Evolutionary conservation across 1,140 invertebrate species (phyloP).

Genomic region (Leptinotarsa texana): DNA sequence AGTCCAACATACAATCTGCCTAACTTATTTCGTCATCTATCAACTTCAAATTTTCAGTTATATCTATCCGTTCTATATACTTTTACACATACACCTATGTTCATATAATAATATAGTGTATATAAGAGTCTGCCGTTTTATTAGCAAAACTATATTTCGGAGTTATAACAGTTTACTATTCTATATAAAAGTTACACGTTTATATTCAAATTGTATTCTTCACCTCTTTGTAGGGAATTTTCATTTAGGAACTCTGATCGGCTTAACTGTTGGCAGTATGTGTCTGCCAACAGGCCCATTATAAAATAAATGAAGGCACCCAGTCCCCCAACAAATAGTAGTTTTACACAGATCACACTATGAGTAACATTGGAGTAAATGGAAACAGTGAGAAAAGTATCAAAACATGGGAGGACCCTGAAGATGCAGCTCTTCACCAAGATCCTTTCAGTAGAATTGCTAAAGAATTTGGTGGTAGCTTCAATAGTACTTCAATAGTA

Average conservation of each 20-base stretch:
- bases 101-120: conserved; percentile 28
- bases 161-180: conserved; percentile 49
- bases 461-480: too few relatives aligned
- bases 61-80: conserved; percentile 45
- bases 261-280: conserved; percentile 33
- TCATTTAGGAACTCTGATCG: conserved; percentile 54
- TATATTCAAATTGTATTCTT: conserved; percentile 45
- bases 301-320: conserved; percentile 50
- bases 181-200: conserved; percentile 53
- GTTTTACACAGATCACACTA: conserved; percentile 30
- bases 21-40: not conserved
- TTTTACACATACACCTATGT: conserved; percentile 49
- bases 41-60: conserved; percentile 38
- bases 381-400: too few relatives aligned
- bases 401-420: too few relatives aligned
- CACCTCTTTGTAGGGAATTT: conserved; percentile 47
- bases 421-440: too few relatives aligned
- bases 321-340: conserved; percentile 54
- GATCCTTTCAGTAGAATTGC: too few relatives aligned
- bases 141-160: conserved; percentile 53
- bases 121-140: conserved; percentile 45
- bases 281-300: conserved; percentile 9
- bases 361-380: too few relatives aligned
- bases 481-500: too few relatives aligned
- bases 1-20: not conserved